Evolutionary conservation across 2,113 vertebrate species (phyloP), one percentile per base, ranked within the genome.

Genomic region (Caranx melampygus): DNA sequence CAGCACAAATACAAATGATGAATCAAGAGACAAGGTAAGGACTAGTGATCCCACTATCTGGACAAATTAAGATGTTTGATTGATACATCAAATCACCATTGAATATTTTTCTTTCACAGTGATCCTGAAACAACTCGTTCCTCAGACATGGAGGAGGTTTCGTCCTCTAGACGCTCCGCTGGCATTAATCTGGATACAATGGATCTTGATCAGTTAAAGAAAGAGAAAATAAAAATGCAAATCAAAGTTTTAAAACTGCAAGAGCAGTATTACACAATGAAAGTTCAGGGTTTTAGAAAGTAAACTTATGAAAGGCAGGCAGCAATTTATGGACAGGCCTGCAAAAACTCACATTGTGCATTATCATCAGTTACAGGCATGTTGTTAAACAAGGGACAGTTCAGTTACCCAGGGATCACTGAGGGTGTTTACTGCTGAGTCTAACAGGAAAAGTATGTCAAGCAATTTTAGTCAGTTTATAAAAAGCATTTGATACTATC

Each of bases 241-340:
- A 12, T 90, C 1, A 90, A 71, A 66, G 79, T 90, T 10, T 44
- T 90, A 37, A 83, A 54, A 37, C 20, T 87, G 35, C 87, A 88
- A 21, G 79, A 87, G 35, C 66, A 85, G 26, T 87, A 76, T 74
- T 90, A 81, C 77, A 55, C 65, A 40, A 15, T 51, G 51, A 73
- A 72, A 74, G 37, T 87, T 6, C 40, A 26, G 14, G 0, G 21
- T 33, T 20, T 51, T 0, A 75, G 58, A 61, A 26, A 51, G 7
- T 33, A 33, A 66, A 7, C 9, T 5, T 0, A 1, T 31, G 47
- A 15, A 6, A n/a, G 21, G 31, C 6, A 37, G 65, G 21, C 15
- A 51, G 15, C 20, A 18, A 14, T 20, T 15, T 51, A 18, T 51
- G 15, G 47, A 20, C 0, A 51, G 9, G 8, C 18, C 5, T 51